phyloP scores from a whole-genome alignment of 2,888 invertebrate genomes.

The Pinctada fucata region DNA sequence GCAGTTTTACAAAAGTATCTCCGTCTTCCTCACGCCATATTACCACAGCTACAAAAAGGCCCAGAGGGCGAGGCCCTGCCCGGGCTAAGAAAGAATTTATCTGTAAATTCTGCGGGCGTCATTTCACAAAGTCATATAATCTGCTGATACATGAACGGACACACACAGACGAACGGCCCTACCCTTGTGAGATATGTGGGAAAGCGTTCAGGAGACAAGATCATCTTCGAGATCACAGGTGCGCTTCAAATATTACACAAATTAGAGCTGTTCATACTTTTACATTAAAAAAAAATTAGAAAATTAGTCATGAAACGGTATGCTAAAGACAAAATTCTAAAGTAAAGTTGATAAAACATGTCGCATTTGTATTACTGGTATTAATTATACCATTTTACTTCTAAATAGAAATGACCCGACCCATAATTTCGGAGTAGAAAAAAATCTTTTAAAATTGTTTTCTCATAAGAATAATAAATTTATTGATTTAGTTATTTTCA shows the following conservation, averaged over 20 bases:
- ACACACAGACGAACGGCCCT: constrained; percentile 97
- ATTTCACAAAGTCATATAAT: constrained; percentile 98
- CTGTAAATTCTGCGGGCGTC: constrained; percentile 97
- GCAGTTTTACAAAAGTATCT: constrained; percentile 53
- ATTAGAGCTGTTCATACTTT: no score
- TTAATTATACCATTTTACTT: no score
- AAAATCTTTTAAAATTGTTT: no score
- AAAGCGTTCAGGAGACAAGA: constrained; percentile 98
- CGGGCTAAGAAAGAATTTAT: constrained; percentile 94
- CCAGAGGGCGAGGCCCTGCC: constrained; percentile 57
- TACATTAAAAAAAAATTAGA: no score
- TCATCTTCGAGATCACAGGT: constrained; percentile 81
- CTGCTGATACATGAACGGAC: constrained; percentile 97
- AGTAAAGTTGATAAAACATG: no score
- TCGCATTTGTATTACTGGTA: no score
- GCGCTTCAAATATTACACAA: constrained; percentile 30
- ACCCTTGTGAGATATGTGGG: constrained; percentile 97
- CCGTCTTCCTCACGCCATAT: constrained; percentile 25
- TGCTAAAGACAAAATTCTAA: no score
- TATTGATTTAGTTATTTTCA: no score
- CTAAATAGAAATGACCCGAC: no score
- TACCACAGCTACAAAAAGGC: constrained; percentile 45
- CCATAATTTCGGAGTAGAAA: no score
- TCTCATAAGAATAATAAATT: no score
- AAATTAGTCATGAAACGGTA: no score